Conservation (phyloP, 2,888 invertebrate genomes). For the Ethmia dodecea region DNA sequence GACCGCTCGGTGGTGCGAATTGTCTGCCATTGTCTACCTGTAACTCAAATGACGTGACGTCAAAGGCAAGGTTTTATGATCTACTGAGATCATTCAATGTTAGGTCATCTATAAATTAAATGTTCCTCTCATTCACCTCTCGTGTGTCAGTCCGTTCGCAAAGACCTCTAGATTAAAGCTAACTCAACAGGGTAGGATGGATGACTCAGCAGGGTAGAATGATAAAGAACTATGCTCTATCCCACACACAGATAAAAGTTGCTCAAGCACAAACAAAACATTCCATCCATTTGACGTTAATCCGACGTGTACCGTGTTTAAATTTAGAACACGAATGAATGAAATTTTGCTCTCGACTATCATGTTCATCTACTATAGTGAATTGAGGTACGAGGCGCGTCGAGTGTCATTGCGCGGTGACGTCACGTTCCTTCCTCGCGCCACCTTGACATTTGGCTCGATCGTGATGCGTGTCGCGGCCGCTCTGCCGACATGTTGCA, state of each 20-base stretch:
- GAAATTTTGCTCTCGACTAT: conserved; percentile 3
- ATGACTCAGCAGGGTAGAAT: too few species aligned
- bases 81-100: too few species aligned
- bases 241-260: not conserved
- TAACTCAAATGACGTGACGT: too few species aligned
- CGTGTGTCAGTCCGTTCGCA: too few species aligned
- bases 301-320: conserved; percentile 5
- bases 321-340: conserved; percentile 10
- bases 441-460: conserved; percentile 71
- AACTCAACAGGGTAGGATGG: too few species aligned
- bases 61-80: too few species aligned
- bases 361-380: not conserved
- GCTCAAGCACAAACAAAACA: conserved; percentile 4
- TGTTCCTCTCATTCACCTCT: too few species aligned
- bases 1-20: too few species aligned
- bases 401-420: conserved; percentile 43
- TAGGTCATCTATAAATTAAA: too few species aligned
- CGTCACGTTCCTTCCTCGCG: conserved; percentile 70
- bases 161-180: too few species aligned
- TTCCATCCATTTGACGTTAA: conserved; percentile 9
- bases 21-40: too few species aligned
- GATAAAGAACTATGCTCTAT: too few species aligned
- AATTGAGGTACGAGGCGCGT: conserved; percentile 17
- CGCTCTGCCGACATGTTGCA: conserved; percentile 31
- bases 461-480: conserved; percentile 52